phyloP scores from a whole-genome alignment of 2,888 invertebrate species.

The Synanthedon formicaeformis region DNA sequence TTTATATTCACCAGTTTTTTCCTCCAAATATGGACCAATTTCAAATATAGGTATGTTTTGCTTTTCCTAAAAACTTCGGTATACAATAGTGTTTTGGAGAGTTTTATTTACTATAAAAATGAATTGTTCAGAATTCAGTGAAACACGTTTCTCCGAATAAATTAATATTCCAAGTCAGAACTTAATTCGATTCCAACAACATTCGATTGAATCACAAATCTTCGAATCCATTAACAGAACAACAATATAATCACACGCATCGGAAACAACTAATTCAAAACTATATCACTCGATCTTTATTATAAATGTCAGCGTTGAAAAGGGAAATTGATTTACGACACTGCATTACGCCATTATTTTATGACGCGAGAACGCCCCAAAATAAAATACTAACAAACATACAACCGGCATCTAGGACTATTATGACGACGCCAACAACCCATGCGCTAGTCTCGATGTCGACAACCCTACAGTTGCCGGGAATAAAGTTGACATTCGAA shows the following conservation, averaged over 20 bases:
- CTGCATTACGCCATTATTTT: slow-evolving; percentile 68
- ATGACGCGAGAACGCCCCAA: slow-evolving; percentile 67
- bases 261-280: slow-evolving; percentile 46
- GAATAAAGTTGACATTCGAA: slow-evolving; percentile 23
- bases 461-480: slow-evolving; percentile 8
- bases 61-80: too few relatives aligned
- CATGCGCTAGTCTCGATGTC: slow-evolving; percentile 6
- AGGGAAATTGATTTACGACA: slow-evolving; percentile 65
- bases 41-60: too few relatives aligned
- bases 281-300: slow-evolving; percentile 45
- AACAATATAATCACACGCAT: slow-evolving; percentile 37
- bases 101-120: too few relatives aligned
- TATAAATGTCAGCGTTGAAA: slow-evolving; percentile 62
- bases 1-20: too few relatives aligned
- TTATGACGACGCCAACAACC: slow-evolving; percentile 39
- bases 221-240: not conserved
- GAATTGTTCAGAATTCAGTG: too few relatives aligned
- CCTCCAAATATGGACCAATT: too few relatives aligned
- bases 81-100: too few relatives aligned
- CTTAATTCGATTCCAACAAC: not conserved
- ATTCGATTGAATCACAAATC: not conserved
- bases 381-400: slow-evolving; percentile 70
- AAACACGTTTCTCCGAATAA: not conserved
- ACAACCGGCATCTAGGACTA: slow-evolving; percentile 68
- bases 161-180: not conserved